Evolutionary conservation across 2,888 invertebrate genomes (phyloP), one percentile per base, ranked within the genome.

Genomic region (Emmelina monodactyla): DNA sequence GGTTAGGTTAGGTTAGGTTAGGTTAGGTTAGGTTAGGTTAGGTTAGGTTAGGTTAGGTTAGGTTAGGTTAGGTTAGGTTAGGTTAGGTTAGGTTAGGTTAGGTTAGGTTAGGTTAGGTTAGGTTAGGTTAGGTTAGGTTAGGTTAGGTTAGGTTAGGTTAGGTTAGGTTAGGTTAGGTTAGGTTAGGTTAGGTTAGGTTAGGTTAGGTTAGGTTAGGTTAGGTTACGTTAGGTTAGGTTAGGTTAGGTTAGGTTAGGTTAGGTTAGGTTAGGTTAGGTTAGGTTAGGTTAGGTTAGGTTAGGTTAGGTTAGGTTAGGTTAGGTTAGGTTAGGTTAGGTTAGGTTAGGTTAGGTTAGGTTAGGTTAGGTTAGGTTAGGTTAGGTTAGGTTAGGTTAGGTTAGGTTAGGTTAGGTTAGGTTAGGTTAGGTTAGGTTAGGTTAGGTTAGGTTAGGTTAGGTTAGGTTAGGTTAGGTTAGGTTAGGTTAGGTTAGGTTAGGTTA

Each of bases 281-380:
- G 37, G 37, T 37, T 37, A 37, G 37, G 37, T 37, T 37, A 37
- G 37, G 37, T 37, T 37, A 37, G 37, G 37, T 37, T 37, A 37
- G 37, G 37, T 37, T 37, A 37, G 37, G 37, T 37, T 37, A 37
- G 37, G 37, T 37, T 37, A 37, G 37, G 37, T 37, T 37, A 37
- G 37, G 37, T 37, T 37, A 37, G 37, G 37, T 37, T 37, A 37
- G 37, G 37, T 37, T 37, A 37, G 37, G 37, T 37, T 37, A 37
- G 37, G 37, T 36, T 36, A 37, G 37, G 37, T 37, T 32, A 33
- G 37, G 37, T 37, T 37, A 37, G 37, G 37, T 37, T 37, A 37
- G 37, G 37, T 37, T 37, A 37, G 37, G 37, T 37, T 35, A 33
- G 33, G 35, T 32, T 38, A 35, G 32, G 35, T 33, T 35, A 35